Evolutionary conservation across 2,113 vertebrate genomes (phyloP).

Genomic region (Nanorana parkeri): DNA sequence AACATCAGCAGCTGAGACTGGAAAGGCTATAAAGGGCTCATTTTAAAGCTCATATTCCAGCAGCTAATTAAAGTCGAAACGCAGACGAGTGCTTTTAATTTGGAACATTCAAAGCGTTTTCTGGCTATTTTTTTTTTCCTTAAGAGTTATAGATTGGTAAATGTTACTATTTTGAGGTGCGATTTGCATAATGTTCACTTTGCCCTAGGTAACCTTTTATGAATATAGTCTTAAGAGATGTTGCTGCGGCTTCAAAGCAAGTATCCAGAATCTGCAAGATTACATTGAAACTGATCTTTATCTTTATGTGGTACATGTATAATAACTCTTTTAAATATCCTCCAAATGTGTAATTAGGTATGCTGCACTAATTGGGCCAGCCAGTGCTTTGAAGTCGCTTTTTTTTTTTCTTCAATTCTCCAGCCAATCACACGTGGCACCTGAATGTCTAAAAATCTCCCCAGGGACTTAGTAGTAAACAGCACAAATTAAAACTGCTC

Average conservation of each 20-base stretch:
- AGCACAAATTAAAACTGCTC: not conserved
- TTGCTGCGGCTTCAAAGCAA: slow-evolving; percentile 10
- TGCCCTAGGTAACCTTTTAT: slow-evolving; percentile 33
- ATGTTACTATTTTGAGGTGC: slow-evolving; percentile 37
- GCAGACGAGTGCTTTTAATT: slow-evolving; percentile 51
- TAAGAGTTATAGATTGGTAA: slow-evolving; percentile 30
- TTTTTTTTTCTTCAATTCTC: not conserved
- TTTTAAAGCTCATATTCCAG: slow-evolving; percentile 56
- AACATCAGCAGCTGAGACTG: slow-evolving; percentile 52
- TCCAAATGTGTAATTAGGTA: slow-evolving; percentile 20
- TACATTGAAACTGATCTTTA: slow-evolving; percentile 39
- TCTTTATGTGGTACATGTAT: not conserved
- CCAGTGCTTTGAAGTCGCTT: not conserved
- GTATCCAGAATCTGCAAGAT: not conserved
- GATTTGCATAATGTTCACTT: slow-evolving; percentile 40
- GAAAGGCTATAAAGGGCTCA: slow-evolving; percentile 54
- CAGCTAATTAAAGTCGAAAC: slow-evolving; percentile 57
- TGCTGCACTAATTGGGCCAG: slow-evolving; percentile 32
- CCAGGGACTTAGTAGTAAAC: not conserved
- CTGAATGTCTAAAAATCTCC: not conserved
- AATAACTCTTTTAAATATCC: slow-evolving; percentile 17
- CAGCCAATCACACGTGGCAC: not conserved
- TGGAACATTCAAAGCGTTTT: slow-evolving; percentile 43
- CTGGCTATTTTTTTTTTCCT: slow-evolving; percentile 1
- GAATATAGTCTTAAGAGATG: slow-evolving; percentile 18